Base-by-base conservation (phyloP, 2,797 vertebrate species). In the Eleutherodactylus coqui region DNA sequence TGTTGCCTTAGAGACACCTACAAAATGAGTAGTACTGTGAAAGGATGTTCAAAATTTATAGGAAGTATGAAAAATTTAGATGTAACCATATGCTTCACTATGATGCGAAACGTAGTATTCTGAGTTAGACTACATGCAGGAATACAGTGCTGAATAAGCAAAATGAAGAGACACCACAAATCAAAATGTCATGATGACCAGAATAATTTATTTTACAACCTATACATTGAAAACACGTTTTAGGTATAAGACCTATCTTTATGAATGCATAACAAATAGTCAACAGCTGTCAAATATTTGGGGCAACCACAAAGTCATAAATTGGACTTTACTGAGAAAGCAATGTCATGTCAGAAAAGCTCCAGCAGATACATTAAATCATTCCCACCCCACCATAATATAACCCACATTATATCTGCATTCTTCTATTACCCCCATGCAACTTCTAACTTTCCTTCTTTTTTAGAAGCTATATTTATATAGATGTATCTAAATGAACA, bases 151-250 rank as follows among this genome's bases (percentile, higher is more conserved):
- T 9, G 1, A 67, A 38, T 38, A 69, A 38, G 34, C 19, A 17
- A 69, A 21, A 69, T 38, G 34, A 69, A 62, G 9, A 36, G 34
- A 21, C 34, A 69, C 64, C 16, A 36, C 2, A 69, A 69, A 38
- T 21, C 17, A 29, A 29, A 27, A 19, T 38, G 64, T 69, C 34
- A 69, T 2, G 0, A 38, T 36, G 64, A 38, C 64, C 19, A 69
- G 34, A 69, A 69, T 69, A 38, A 69, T 69, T 69, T 69, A 38
- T 69, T 69, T 64, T 69, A 24, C 19, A 69, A 14, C 17, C 19
- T 69, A 38, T 38, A 69, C 19, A 21, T 38, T 69, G 34, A 21
- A 69, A 69, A 38, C 34, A 38, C 11, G 34, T 38, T 38, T 34
- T 64, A 58, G 17, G 53, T 58, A 55, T 24, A 64, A 64, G 4